phyloP scores from a whole-genome alignment of 2,113 vertebrate genomes.

The Syngnathus floridae region DNA sequence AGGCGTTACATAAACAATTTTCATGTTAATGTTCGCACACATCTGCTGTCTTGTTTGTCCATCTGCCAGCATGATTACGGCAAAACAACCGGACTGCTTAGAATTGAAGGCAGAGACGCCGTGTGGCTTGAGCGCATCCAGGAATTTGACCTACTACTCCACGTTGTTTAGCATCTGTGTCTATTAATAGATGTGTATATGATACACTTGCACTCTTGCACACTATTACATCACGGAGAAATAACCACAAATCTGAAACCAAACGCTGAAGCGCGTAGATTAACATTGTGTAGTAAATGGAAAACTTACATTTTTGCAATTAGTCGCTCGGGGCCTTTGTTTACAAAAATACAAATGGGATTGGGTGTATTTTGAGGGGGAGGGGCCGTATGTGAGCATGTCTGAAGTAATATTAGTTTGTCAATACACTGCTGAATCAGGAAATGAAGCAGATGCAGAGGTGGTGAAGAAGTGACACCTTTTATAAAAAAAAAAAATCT shows the following conservation, averaged over 20 bases:
- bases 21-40: slow-evolving; percentile 3
- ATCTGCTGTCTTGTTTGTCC: slow-evolving; percentile 9
- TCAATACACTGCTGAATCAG: not conserved
- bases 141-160: not conserved
- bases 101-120: not conserved
- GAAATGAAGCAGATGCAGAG: not conserved
- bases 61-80: slow-evolving; percentile 4
- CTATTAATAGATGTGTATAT: not conserved
- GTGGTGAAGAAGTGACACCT: not conserved
- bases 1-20: slow-evolving; percentile 13
- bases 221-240: not conserved
- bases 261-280: not conserved
- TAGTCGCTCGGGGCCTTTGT: not conserved
- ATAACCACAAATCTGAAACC: not conserved
- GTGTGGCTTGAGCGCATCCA: not conserved
- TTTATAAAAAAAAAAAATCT: not conserved
- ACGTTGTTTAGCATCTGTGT: not conserved
- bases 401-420: too few relatives aligned
- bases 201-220: not conserved
- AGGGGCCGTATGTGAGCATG: too few relatives aligned
- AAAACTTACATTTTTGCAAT: not conserved
- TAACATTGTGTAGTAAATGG: not conserved
- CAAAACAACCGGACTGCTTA: not conserved
- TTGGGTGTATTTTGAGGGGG: not conserved
- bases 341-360: not conserved